These are phyloP conservation scores for Pseudorhombus dupliciocellatus DNA, from an alignment of 2,113 vertebrate genomes.

Conservation along the genomic window DNA sequence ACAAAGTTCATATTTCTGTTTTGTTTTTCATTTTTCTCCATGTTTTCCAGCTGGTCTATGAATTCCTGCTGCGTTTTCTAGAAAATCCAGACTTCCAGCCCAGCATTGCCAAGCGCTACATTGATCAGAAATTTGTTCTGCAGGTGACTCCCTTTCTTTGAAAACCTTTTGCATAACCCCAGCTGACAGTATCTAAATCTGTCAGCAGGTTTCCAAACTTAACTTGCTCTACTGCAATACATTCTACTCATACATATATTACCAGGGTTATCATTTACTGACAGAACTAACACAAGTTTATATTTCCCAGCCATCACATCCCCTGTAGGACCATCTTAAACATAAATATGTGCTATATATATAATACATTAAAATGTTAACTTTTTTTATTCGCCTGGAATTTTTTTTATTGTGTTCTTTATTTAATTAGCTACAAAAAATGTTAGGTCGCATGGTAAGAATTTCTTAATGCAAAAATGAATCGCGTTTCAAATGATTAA, in stretches of 20 bases:
- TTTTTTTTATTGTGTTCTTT: too few species aligned
- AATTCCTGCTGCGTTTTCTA: slow-evolving; percentile 97
- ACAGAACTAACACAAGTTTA: too few species aligned
- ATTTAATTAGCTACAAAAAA: not conserved
- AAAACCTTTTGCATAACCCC: not conserved
- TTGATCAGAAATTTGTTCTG: slow-evolving; percentile 98
- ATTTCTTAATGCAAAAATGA: not conserved
- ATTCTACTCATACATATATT: too few species aligned
- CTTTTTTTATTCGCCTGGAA: too few species aligned
- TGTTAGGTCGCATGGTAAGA: not conserved
- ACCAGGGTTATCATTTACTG: too few species aligned
- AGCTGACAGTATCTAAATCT: not conserved
- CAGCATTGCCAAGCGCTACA: slow-evolving; percentile 93
- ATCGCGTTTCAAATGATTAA: slow-evolving; percentile 28
- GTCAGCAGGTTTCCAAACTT: too few species aligned
- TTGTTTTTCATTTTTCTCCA: slow-evolving; percentile 15
- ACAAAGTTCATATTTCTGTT: not conserved
- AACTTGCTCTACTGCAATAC: too few species aligned
- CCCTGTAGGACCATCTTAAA: not conserved
- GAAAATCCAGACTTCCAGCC: slow-evolving; percentile 98
- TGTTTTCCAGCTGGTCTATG: slow-evolving; percentile 90
- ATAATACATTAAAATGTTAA: too few species aligned
- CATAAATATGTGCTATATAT: not conserved
- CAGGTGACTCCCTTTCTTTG: slow-evolving; percentile 83
- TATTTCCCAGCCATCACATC: not conserved